Percentiles rank a stretch among this genome's conserved stretches.
Conservation (phyloP, 2,888 invertebrate species). For the Microchrysa polita region DNA sequence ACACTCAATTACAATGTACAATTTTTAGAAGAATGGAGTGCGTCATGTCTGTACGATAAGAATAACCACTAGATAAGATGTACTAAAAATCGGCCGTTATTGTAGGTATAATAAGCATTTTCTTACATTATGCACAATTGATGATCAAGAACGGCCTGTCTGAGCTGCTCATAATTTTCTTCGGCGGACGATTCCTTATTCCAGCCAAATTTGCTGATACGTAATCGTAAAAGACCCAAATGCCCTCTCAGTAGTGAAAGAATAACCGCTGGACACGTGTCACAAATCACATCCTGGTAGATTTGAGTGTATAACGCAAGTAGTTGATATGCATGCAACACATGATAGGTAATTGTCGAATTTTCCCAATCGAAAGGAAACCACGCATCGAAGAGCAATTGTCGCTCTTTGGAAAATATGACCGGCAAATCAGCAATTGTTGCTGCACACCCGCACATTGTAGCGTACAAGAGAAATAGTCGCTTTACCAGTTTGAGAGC, state of each 20-base stretch:
- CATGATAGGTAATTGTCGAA: not conserved
- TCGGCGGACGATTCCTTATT: not conserved
- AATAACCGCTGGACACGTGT: slow-evolving; percentile 22
- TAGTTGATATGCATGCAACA: slow-evolving; percentile 24
- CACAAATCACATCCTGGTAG: slow-evolving; percentile 1
- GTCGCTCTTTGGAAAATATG: not conserved
- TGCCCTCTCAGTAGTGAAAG: slow-evolving; percentile 25
- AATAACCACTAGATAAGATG: too few relatives aligned
- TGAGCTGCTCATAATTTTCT: slow-evolving; percentile 31
- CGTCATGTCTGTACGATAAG: too few relatives aligned
- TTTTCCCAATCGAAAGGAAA: slow-evolving; percentile 34
- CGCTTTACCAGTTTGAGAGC: slow-evolving; percentile 53
- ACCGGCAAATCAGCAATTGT: not conserved
- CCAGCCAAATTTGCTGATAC: slow-evolving; percentile 27
- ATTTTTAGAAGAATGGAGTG: too few relatives aligned
- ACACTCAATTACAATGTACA: too few relatives aligned
- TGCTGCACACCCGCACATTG: slow-evolving; percentile 52
- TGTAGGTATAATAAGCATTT: too few relatives aligned
- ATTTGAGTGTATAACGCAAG: not conserved
- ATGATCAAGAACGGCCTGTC: slow-evolving; percentile 32
- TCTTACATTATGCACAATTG: slow-evolving; percentile 7
- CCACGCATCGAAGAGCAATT: slow-evolving; percentile 26
- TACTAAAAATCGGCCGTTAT: too few relatives aligned
- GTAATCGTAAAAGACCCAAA: not conserved
- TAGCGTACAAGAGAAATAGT: slow-evolving; percentile 55